Base-by-base conservation (phyloP, 2,797 vertebrate genomes). In the Arremon aurantiirostris region DNA sequence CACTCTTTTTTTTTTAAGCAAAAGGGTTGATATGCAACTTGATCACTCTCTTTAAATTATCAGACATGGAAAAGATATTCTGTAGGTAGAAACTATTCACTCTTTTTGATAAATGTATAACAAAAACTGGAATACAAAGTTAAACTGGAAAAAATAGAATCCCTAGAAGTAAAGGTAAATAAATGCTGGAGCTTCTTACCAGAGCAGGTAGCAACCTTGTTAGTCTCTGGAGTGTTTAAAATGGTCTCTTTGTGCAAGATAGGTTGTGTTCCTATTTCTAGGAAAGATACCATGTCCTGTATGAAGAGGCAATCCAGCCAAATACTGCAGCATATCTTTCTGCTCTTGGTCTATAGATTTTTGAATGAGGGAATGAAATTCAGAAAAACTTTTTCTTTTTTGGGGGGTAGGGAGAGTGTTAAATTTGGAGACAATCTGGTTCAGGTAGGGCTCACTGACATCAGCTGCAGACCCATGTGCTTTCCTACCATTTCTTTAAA, bases 331-430 rank as follows among this genome's bases (percentile, higher is more conserved):
- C 4, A 3, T 30, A 55, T 52, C 18, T 64, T 80, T 72, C 49
- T 68, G 10, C 18, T 69, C 17, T 83, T 11, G 4, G 14, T 52
- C 39, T 42, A 30, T 20, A 21, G 46, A 23, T 52, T 63, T 80
- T 82, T 87, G 30, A 76, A 61, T 37, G 18, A 64, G 18, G 34
- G 18, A 82, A 52, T 46, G 49, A 88, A 80, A 75, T 46, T 84
- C 32, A 76, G n/a, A 65, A 55, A 66, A 2, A 13, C 2, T 41
- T 69, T 55, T 28, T 23, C 4, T 50, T 47, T 44, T 50, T 50
- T 20, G 1, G 1, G 3, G 3, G 5, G 4, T 34, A 5, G 18
- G 19, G 17, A 35, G 4, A 4, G 11, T 34, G 26, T 89, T 76
- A 53, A 60, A 64, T 17, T 55, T 59, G 21, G 32, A 78, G 22